These are phyloP conservation scores for Myrmecobius fasciatus DNA, from an alignment of 2,113 vertebrate genomes.

Conservation along the genomic window DNA sequence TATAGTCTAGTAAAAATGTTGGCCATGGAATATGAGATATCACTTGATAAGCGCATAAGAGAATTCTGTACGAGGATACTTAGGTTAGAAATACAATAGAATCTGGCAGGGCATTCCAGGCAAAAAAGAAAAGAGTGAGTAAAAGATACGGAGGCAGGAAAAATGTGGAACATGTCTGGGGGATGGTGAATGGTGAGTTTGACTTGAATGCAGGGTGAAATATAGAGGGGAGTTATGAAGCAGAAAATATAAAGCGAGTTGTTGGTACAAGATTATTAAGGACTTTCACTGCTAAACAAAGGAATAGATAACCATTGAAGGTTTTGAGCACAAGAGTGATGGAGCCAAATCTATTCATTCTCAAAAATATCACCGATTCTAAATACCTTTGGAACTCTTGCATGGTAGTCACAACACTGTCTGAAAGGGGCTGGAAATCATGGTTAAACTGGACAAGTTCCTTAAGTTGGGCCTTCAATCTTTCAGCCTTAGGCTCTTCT, in stretches of 20 bases:
- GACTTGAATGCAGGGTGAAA: background rate
- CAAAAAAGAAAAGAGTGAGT: background rate
- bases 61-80: no score
- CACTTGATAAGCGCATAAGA: no score
- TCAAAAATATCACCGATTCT: background rate
- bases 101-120: background rate
- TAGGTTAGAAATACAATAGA: background rate
- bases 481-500: constrained; percentile 88
- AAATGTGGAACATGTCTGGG: background rate
- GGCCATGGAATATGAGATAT: background rate
- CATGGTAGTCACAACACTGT: constrained; percentile 88
- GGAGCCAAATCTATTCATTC: background rate
- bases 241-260: background rate
- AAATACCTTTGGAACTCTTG: constrained; percentile 92
- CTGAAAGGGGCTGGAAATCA: constrained; percentile 85
- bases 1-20: background rate
- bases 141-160: background rate
- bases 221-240: background rate
- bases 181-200: background rate
- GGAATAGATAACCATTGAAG: background rate
- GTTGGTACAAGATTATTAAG: background rate
- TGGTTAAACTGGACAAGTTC: constrained; percentile 88
- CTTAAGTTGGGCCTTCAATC: constrained; percentile 90
- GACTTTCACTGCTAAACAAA: background rate
- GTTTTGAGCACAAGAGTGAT: background rate